Evolutionary conservation across 2,888 invertebrate species (phyloP).

Genomic region (Lordiphosa andalusiaca): DNA sequence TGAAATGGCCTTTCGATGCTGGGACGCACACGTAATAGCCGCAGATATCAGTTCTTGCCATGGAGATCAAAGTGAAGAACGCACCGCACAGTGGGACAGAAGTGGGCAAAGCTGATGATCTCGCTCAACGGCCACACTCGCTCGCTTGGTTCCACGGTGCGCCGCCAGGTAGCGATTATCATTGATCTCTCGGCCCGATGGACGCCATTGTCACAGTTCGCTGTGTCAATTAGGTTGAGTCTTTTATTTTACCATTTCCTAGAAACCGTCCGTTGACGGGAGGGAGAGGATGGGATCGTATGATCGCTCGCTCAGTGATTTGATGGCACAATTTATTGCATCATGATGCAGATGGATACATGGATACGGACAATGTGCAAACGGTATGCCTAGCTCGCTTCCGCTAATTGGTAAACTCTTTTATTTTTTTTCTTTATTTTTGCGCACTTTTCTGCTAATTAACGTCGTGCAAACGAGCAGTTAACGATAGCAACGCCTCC

Average conservation of each 20-base stretch:
- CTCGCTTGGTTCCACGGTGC: neutral
- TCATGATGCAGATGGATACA: constrained; percentile 35
- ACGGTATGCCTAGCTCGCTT: constrained; percentile 41
- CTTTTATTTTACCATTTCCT: constrained; percentile 46
- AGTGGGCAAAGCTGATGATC: too few species aligned
- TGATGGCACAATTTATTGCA: constrained; percentile 47
- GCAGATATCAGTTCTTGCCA: constrained; percentile 17
- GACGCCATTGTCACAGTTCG: constrained; percentile 14
- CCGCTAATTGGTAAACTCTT: constrained; percentile 42
- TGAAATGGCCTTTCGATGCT: constrained; percentile 51
- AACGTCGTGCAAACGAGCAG: constrained; percentile 33
- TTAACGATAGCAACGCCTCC: constrained; percentile 41
- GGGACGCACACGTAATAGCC: constrained; percentile 10
- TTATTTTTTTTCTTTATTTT: too few species aligned
- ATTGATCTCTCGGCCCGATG: constrained; percentile 21
- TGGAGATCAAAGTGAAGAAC: constrained; percentile 14
- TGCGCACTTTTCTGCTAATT: constrained; percentile 64
- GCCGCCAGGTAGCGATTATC: constrained; percentile 39
- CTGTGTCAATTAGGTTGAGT: constrained; percentile 9
- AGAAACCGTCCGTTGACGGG: constrained; percentile 38
- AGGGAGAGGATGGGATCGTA: constrained; percentile 30
- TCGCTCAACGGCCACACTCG: too few species aligned
- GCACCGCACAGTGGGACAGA: neutral
- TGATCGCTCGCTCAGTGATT: constrained; percentile 35
- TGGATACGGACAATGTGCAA: constrained; percentile 10